Base-by-base conservation (phyloP, 37 sponge, comb jelly and placozoan species). In the Oscarella lobularis region DNA sequence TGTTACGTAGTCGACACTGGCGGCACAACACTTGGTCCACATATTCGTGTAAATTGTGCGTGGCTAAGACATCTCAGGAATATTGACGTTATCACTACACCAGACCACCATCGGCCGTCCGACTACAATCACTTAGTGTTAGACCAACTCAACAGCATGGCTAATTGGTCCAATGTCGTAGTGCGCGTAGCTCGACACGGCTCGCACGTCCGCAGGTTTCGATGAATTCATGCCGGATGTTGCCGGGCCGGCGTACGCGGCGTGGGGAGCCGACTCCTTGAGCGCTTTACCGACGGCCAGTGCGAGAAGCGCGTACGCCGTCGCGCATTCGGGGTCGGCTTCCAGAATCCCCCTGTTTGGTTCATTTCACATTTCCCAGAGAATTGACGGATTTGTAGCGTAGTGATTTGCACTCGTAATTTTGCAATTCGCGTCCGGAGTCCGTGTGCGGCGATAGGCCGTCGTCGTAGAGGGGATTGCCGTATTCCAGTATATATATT, bases 301-400 rank as follows among this genome's bases (percentile, higher is more conserved):
- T 68, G 71, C 71, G 31, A 68, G 31, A 32, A 34, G 6, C 5
- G 33, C 31, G 71, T 68, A 68, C 6, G 29, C 31, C 6, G 6
- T 4, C 71, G 33, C n/a, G n/a, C 71, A 14, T 68, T 68, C 6
- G 71, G 31, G 6, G 6, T 68, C 4, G 71, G 71, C 31, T 68
- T 68, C 71, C 71, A 68, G 71, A 68, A 68, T 68, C 71, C 71
- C 4, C 6, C 31, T n/a, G 31, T 68, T 68, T 4, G 71, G 71
- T 35, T 68, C 71, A 20, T 68, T 68, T 5, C 31, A 68, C 29
- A 68, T 68, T 35, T 68, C 71, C 29, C 31, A 68, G 35, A 68
- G 6, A 14, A 68, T 68, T 48, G 60, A 48, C 20, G 60, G 60
- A 20, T n/a, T n/a, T n/a, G n/a, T n/a, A n/a, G n/a, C n/a, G n/a